These are phyloP conservation scores for Erethizon dorsatum DNA, from an alignment of 2,797 vertebrate genomes.

Conservation along the genomic window DNA sequence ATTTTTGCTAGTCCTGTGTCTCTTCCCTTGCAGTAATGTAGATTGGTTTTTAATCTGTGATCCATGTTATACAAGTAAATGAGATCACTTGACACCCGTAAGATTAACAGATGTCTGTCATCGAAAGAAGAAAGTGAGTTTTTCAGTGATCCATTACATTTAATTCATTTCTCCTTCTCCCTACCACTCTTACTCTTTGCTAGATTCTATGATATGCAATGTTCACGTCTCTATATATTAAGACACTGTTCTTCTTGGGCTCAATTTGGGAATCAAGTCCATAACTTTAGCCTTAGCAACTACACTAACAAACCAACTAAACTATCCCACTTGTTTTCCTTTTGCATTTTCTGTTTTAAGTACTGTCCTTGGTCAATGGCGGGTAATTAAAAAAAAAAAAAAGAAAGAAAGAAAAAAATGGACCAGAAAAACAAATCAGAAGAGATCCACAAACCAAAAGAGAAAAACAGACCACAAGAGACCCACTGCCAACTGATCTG, in stretches of 20 bases:
- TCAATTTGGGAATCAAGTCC: background rate
- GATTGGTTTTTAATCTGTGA: background rate
- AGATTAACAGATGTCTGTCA: background rate
- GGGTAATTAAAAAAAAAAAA: background rate
- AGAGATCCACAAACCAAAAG: background rate
- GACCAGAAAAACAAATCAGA: background rate
- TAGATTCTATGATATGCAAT: background rate
- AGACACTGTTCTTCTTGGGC: background rate
- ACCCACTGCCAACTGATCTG: background rate
- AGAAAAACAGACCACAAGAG: background rate
- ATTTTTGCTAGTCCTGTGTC: background rate
- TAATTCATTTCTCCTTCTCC: background rate
- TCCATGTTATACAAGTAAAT: background rate
- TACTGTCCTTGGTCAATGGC: background rate
- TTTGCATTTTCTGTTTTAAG: background rate
- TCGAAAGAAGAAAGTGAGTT: slow-evolving; percentile 3
- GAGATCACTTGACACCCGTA: background rate
- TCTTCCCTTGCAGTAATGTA: background rate
- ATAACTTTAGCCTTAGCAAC: background rate
- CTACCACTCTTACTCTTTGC: background rate
- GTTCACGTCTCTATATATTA: background rate
- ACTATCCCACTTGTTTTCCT: background rate
- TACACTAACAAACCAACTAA: background rate
- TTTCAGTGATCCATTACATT: slow-evolving; percentile 1
- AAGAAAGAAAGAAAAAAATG: background rate